Evolutionary conservation across 2,888 invertebrate genomes (phyloP), one percentile per base, ranked within the genome.

Genomic region (Troides oblongomaculatus): DNA sequence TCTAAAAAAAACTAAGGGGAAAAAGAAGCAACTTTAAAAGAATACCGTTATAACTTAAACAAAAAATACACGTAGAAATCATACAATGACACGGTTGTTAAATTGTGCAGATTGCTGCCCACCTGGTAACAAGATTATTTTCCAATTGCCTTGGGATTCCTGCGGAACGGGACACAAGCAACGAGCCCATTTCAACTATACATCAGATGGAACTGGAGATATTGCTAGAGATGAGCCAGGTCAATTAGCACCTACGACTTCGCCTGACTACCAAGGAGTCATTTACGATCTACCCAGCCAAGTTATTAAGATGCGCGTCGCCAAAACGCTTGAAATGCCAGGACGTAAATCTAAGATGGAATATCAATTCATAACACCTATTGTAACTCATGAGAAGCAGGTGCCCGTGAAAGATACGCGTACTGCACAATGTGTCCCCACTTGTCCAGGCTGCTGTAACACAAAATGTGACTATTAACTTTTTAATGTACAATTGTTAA

Each of bases 71-170:
- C 1, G 14, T 46, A 46, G 14, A 46, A 14, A 46, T 46, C 46
- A 64, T 74, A 64, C 59, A 61, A 36, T 36, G 62, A 46, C 67
- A 66, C 69, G 58, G 62, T 68, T 70, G 64, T 73, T 73, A 79
- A 81, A 83, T 87, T 90, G 84, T 87, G 77, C 90, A 92, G 92
- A 91, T 92, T 92, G 92, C 91, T 92, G 91, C 76, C 90, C 91
- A 75, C 74, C 87, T 82, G 92, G 91, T 74, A 91, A 91, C 84
- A 90, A 90, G 83, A 87, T 92, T 72, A 78, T 90, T 80, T 92
- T 92, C 78, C 88, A 91, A 88, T 79, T 92, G 79, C 90, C 92
- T 59, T 78, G 82, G 74, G 89, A 90, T 74, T 77, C 85, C 73
- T 92, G 92, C 78, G 83, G 80, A 67, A 81, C 77, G 78, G 85